These are phyloP conservation scores for Callosobruchus maculatus DNA, from an alignment of 2,888 invertebrate genomes.

Conservation along the genomic window DNA sequence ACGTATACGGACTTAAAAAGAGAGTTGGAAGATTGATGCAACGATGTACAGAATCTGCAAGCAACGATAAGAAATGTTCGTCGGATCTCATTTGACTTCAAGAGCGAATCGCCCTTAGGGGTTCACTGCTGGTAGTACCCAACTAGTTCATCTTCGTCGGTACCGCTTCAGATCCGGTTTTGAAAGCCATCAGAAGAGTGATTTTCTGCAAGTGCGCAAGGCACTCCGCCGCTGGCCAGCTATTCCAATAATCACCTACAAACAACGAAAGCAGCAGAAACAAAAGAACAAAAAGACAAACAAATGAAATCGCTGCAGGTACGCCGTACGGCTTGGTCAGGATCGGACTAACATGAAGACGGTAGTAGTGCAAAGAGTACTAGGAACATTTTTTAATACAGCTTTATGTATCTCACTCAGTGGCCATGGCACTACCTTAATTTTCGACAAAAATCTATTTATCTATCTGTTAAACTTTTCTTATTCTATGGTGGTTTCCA, in stretches of 20 bases:
- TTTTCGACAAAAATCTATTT: too few species aligned
- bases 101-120: too few species aligned
- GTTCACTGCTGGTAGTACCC: background rate
- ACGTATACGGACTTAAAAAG: too few species aligned
- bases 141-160: background rate
- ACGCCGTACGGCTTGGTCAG: background rate
- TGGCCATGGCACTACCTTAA: too few species aligned
- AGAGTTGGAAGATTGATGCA: too few species aligned
- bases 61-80: too few species aligned
- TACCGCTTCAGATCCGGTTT: background rate
- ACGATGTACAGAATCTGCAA: too few species aligned
- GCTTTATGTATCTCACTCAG: too few species aligned
- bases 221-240: background rate
- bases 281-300: background rate
- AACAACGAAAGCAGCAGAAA: background rate
- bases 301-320: background rate
- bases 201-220: background rate
- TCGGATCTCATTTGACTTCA: too few species aligned
- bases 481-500: too few species aligned
- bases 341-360: background rate
- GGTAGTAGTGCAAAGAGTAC: background rate
- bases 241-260: background rate
- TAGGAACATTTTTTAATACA: too few species aligned
- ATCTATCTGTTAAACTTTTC: too few species aligned
- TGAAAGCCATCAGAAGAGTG: background rate